phyloP scores from a whole-genome alignment of 2,888 invertebrate species.

The Palloptera scutellata region DNA sequence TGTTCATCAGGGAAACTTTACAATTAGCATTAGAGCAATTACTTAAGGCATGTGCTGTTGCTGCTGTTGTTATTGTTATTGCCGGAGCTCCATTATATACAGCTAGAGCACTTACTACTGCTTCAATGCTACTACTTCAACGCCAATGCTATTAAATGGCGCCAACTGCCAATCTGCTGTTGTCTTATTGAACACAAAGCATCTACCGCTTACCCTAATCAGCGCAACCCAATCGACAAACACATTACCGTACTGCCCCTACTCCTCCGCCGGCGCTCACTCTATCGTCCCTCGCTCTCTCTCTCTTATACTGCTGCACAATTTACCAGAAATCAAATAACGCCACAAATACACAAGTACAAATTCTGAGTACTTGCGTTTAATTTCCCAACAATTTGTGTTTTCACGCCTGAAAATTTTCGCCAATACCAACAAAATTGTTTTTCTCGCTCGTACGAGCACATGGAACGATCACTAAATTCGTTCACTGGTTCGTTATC shows the following conservation, averaged over 20 bases:
- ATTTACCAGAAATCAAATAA: too few relatives aligned
- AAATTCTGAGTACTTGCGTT: not conserved
- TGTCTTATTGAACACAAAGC: conserved; percentile 5
- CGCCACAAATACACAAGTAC: not conserved
- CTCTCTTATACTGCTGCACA: too few relatives aligned
- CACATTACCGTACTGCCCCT: not conserved
- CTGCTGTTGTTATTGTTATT: not conserved
- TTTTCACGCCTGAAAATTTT: conserved; percentile 5
- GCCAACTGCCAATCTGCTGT: too few relatives aligned
- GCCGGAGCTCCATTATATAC: too few relatives aligned
- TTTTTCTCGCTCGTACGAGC: conserved; percentile 3
- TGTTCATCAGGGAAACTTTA: conserved; percentile 19
- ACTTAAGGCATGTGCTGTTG: not conserved
- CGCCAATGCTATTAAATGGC: too few relatives aligned
- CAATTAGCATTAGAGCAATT: conserved; percentile 25
- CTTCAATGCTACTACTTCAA: too few relatives aligned
- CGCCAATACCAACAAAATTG: conserved; percentile 25
- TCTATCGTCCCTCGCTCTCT: too few relatives aligned
- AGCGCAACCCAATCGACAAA: conserved; percentile 27
- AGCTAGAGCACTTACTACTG: not conserved
- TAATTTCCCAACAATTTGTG: not conserved
- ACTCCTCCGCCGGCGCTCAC: too few relatives aligned
- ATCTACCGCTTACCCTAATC: conserved; percentile 2
- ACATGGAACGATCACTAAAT: too few relatives aligned
- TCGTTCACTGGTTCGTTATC: conserved; percentile 9